phyloP scores from a whole-genome alignment of 2,113 vertebrate species.

The Machaerirhynchus nigripectus region DNA sequence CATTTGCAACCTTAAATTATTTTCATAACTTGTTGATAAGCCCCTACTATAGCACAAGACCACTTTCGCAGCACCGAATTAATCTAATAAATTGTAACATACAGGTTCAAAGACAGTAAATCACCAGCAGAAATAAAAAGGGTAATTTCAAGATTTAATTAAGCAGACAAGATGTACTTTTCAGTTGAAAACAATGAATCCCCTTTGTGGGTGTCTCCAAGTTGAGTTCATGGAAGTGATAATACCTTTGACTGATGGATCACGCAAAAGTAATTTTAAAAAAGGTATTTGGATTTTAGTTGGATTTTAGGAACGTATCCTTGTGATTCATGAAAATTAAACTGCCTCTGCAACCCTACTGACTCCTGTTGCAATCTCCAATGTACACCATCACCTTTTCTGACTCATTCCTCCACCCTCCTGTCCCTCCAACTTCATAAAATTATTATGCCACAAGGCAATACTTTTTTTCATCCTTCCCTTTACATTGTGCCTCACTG shows the following conservation, averaged over 20 bases:
- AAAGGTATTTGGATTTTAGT: background rate
- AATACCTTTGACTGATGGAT: background rate
- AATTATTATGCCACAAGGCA: background rate
- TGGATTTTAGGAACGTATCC: background rate
- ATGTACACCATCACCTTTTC: background rate
- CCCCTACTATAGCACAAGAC: background rate
- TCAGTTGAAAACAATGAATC: background rate
- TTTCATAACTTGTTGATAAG: background rate
- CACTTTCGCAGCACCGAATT: background rate
- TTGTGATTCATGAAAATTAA: background rate
- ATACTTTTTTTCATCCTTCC: background rate
- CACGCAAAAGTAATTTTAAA: background rate
- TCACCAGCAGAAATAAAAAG: background rate
- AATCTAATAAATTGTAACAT: background rate
- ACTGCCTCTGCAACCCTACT: background rate
- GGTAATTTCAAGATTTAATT: background rate
- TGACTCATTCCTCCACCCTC: background rate
- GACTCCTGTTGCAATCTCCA: background rate
- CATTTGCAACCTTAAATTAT: background rate
- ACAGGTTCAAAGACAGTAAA: background rate
- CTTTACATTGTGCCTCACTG: background rate
- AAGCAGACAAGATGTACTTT: background rate
- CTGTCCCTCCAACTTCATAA: background rate
- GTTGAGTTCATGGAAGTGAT: background rate
- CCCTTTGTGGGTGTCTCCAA: background rate